phyloP scores from a whole-genome alignment of 1,140 invertebrate genomes.

The Orchestia grillus region DNA sequence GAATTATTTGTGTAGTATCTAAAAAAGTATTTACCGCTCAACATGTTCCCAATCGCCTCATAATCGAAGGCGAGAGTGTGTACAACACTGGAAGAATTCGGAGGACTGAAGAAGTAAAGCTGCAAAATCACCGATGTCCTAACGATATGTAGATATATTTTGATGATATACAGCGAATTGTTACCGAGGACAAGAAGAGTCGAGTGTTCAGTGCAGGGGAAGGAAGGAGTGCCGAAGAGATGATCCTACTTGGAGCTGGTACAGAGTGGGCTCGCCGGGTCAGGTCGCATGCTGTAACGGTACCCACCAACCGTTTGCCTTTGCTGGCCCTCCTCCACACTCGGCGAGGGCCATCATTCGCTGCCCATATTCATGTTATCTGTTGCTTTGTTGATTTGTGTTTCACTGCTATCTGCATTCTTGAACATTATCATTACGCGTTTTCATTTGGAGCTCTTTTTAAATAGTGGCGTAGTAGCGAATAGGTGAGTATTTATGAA shows the following conservation, averaged over 20 bases:
- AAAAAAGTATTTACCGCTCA: neutral
- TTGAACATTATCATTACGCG: neutral
- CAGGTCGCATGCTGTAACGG: conserved; percentile 55
- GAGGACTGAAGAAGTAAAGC: neutral
- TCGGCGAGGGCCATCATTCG: conserved; percentile 1
- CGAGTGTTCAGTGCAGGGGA: neutral
- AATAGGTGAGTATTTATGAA: neutral
- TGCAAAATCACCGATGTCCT: neutral
- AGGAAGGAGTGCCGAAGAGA: conserved; percentile 33
- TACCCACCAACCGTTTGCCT: conserved; percentile 53
- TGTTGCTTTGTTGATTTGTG: neutral
- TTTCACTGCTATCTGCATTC: neutral
- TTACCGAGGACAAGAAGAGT: neutral
- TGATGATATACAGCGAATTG: neutral
- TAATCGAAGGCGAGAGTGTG: neutral
- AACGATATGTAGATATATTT: neutral
- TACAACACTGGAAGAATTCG: neutral
- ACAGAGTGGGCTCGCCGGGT: conserved; percentile 34
- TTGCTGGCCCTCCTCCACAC: conserved; percentile 8
- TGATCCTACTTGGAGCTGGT: conserved; percentile 42
- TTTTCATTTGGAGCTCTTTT: neutral
- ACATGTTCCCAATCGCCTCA: neutral
- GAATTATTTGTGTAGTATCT: neutral
- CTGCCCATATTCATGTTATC: conserved; percentile 4
- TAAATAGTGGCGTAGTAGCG: neutral